Evolutionary conservation across 2,113 vertebrate species (phyloP), one percentile per base, ranked within the genome.

Genomic region (Delphinapterus leucas): DNA sequence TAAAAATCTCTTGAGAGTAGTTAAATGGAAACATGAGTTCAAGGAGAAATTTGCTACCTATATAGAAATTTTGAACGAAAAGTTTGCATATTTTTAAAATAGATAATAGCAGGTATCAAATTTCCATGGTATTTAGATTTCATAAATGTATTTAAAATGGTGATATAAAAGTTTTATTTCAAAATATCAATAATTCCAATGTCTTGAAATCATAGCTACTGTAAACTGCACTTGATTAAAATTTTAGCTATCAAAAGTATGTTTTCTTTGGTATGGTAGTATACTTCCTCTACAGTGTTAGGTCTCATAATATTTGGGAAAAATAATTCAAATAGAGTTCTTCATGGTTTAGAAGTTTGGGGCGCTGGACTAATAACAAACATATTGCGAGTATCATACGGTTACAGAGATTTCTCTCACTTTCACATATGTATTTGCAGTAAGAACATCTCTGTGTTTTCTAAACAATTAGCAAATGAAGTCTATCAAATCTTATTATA

Each of bases 381-480:
- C 87, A 97, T 97, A 98, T 49, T 97, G 92, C 73, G 95, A 89
- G 80, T 92, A 94, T 36, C 92, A 79, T 97, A 97, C 73, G 47
- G 93, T 97, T 98, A 96, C 89, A 98, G 71, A 97, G 38, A 96
- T 97, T 94, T 95, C 95, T 95, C 89, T 94, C 77, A 89, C 79
- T 98, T 97, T 96, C 93, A 96, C 83, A 97, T 97, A 95, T 97
- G 82, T 80, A 98, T 79, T 96, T 97, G 60, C 85, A 97, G 96
- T 97, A 93, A 98, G 95, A 98, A 98, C 96, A 97, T 97, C 85
- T 97, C 93, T 79, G 44, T 96, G 93, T 98, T 98, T 98, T 96
- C 96, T 95, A 98, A 98, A 98, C 95, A 98, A 98, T 98, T 98
- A 98, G 97, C 95, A 97, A 98, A 97, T 95, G 88, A 95, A 98